Percentiles rank a stretch among this genome's conserved stretches.
These are phyloP conservation scores for Oreochromis niloticus DNA, from an alignment of 2,113 vertebrate species.

Conservation along the genomic window DNA sequence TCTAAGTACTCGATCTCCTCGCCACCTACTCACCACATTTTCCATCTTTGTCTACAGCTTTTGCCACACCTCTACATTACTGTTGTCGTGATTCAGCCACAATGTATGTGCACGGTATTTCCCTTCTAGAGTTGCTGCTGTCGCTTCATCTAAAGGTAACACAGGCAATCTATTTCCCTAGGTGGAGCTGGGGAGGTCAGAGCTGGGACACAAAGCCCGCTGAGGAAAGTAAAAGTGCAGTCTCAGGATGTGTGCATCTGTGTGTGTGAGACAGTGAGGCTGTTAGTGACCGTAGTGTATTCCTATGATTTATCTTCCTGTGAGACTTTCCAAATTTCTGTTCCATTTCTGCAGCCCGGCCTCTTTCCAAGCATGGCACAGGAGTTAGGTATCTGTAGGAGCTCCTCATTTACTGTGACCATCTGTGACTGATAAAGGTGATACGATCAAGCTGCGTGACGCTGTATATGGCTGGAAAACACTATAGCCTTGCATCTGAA, in stretches of 20 bases:
- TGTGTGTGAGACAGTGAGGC: constrained; percentile 4
- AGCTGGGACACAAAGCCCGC: constrained; percentile 29
- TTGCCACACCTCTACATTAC: not conserved
- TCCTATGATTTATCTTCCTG: constrained; percentile 42
- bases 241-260: constrained; percentile 37
- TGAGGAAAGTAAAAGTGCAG: constrained; percentile 49
- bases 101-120: not conserved
- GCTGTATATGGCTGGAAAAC: not conserved
- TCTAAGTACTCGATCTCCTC: constrained; percentile 64
- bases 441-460: not conserved
- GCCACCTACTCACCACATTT: constrained; percentile 40
- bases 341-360: not conserved
- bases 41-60: constrained; percentile 18
- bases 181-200: constrained; percentile 45
- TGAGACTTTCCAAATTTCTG: constrained; percentile 3
- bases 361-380: not conserved
- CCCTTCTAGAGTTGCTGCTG: not conserved
- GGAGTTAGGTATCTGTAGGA: not conserved
- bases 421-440: constrained; percentile 22
- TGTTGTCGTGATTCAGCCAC: not conserved
- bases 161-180: constrained; percentile 18
- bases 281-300: constrained; percentile 1
- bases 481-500: not conserved
- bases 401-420: not conserved
- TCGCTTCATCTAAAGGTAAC: constrained; percentile 6